Conservation (phyloP, 2,113 vertebrate species). For the Caretta caretta region DNA sequence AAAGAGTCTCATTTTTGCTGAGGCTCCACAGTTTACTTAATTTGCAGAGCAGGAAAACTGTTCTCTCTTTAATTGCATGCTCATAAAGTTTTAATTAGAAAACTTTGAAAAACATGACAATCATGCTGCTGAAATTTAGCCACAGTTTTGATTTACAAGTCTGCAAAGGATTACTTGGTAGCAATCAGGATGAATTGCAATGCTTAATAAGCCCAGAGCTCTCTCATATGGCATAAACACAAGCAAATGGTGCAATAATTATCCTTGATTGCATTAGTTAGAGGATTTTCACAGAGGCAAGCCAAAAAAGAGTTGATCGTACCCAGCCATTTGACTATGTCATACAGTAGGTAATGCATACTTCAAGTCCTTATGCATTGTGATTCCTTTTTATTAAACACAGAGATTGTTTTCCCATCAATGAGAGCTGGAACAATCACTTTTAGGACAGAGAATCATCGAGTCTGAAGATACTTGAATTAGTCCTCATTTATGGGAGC, state of each 20-base stretch:
- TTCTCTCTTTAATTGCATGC: conserved; percentile 50
- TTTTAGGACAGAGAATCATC: background rate
- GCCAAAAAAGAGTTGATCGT: background rate
- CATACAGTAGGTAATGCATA: fast-evolving
- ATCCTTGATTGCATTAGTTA: conserved; percentile 46
- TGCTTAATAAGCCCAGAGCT: conserved; percentile 56
- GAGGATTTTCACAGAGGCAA: conserved; percentile 7
- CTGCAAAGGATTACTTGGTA: conserved; percentile 79
- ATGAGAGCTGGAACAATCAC: background rate
- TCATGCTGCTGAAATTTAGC: conserved; percentile 59
- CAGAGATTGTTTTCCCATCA: background rate
- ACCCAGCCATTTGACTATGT: background rate
- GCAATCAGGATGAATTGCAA: conserved; percentile 68
- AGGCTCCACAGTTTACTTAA: background rate
- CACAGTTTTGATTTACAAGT: conserved; percentile 72
- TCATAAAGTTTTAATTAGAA: conserved; percentile 76
- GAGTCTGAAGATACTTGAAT: fast-evolving
- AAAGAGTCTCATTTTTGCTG: background rate
- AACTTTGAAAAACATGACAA: conserved; percentile 67
- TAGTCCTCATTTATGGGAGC: fast-evolving
- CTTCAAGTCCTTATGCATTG: background rate
- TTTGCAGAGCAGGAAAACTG: background rate
- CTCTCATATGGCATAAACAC: conserved; percentile 66
- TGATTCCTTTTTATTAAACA: fast-evolving
- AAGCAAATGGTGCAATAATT: conserved; percentile 69